Conservation (phyloP, 2,797 vertebrate genomes). For the Coracias cyanogaster region DNA sequence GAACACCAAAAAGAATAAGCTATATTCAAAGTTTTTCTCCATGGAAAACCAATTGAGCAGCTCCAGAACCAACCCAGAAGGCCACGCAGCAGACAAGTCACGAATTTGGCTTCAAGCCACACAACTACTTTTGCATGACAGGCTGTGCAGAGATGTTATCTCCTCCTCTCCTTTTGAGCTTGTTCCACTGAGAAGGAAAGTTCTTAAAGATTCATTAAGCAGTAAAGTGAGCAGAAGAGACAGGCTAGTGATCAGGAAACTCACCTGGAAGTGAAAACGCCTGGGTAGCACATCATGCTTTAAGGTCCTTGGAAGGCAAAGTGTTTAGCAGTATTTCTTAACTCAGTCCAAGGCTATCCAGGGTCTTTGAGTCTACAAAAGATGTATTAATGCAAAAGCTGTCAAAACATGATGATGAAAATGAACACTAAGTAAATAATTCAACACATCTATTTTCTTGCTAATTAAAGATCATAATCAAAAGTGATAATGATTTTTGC, state of each 20-base stretch:
- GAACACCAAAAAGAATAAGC: neutral
- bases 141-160: neutral
- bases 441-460: constrained; percentile 44
- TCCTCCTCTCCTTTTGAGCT: neutral
- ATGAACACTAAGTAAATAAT: constrained; percentile 52
- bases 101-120: neutral
- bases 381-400: constrained; percentile 34
- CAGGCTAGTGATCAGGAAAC: neutral
- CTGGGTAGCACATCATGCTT: neutral
- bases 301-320: neutral
- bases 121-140: neutral
- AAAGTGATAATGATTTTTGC: constrained; percentile 59
- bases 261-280: neutral
- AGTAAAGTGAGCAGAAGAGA: neutral
- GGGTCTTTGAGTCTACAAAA: neutral
- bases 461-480: constrained; percentile 72
- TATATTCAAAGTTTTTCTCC: neutral
- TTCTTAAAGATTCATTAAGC: constrained; percentile 42
- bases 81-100: neutral
- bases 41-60: neutral
- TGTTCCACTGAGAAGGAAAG: neutral
- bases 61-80: neutral
- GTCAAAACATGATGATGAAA: constrained; percentile 26
- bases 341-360: neutral
- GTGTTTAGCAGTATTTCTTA: neutral